A percentile compares a stretch with the other conserved stretches of the same genome.
Evolutionary conservation across 30 jellyfish, hydroid and myxozoan genomes (phyloP).

Genomic region (Sanderia malayensis): DNA sequence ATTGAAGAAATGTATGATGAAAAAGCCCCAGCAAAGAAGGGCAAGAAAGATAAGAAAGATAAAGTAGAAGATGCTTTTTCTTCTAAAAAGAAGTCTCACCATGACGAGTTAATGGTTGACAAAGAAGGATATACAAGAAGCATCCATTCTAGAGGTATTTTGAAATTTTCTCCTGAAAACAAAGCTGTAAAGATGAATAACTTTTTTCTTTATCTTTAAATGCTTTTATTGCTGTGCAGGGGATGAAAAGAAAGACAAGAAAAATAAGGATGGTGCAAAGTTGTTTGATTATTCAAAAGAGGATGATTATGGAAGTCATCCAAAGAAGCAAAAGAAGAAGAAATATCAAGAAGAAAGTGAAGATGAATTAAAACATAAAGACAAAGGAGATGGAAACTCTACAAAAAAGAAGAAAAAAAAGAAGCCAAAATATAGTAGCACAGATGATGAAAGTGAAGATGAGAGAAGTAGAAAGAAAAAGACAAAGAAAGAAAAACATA

Average conservation of each 20-base stretch:
- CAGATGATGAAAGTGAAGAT: conserved; percentile 59
- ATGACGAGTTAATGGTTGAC: conserved; percentile 26
- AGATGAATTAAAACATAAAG: conserved; percentile 47
- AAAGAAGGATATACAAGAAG: conserved; percentile 51
- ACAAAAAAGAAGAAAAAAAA: conserved; percentile 57
- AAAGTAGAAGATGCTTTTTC: conserved; percentile 11
- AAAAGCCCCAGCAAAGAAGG: conserved; percentile 39
- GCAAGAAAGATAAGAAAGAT: conserved; percentile 51
- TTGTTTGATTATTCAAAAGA: too few species aligned
- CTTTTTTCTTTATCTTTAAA: too few species aligned
- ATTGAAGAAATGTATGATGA: conserved; percentile 43
- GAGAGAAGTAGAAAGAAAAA: conserved; percentile 79
- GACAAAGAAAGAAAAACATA: conserved; percentile 46
- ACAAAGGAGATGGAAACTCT: conserved; percentile 28
- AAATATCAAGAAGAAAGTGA: conserved; percentile 56
- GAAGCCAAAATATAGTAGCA: conserved; percentile 32
- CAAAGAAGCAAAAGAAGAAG: conserved; percentile 67
- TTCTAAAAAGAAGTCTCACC: conserved; percentile 5
- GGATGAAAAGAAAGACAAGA: conserved; percentile 44
- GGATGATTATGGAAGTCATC: conserved; percentile 11
- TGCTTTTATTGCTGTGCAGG: too few species aligned
- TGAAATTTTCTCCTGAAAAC: too few species aligned
- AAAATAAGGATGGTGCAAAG: too few species aligned
- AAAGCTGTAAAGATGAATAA: too few species aligned
- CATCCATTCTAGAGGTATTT: conserved; percentile 48